Evolutionary conservation across 2,797 vertebrate species (phyloP).

Genomic region (Sebastes dallii): DNA sequence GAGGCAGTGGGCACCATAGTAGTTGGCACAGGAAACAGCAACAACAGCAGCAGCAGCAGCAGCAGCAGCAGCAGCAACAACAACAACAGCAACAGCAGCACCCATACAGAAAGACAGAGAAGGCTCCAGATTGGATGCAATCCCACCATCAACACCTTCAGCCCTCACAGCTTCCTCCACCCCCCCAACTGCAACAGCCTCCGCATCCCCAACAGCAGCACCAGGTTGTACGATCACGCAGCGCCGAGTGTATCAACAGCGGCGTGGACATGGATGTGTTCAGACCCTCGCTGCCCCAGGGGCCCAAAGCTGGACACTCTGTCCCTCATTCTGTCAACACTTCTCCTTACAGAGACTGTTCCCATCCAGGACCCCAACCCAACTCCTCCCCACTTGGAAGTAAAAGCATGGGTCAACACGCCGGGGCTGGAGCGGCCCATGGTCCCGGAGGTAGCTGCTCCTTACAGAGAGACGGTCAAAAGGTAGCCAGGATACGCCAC

Average conservation of each 20-base stretch:
- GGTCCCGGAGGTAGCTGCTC: slow-evolving; percentile 86
- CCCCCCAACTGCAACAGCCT: slow-evolving; percentile 74
- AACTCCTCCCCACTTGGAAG: slow-evolving; percentile 79
- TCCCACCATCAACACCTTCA: slow-evolving; percentile 80
- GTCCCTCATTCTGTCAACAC: slow-evolving; percentile 89
- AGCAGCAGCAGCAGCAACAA: slow-evolving; percentile 73
- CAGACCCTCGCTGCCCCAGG: slow-evolving; percentile 82
- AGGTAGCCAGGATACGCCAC: slow-evolving; percentile 95
- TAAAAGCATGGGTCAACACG: slow-evolving; percentile 78
- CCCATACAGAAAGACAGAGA: slow-evolving; percentile 88
- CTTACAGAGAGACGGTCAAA: slow-evolving; percentile 90
- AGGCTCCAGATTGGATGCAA: slow-evolving; percentile 89
- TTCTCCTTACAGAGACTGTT: slow-evolving; percentile 88
- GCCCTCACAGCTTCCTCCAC: slow-evolving; percentile 69
- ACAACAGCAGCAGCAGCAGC: slow-evolving; percentile 75
- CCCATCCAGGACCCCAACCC: slow-evolving; percentile 81
- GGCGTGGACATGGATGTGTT: slow-evolving; percentile 83
- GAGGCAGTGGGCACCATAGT: slow-evolving; percentile 72
- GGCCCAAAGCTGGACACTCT: slow-evolving; percentile 83
- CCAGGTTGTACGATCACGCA: slow-evolving; percentile 82
- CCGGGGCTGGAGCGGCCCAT: slow-evolving; percentile 57
- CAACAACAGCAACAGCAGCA: slow-evolving; percentile 82
- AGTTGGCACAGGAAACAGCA: slow-evolving; percentile 83
- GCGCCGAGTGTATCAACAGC: slow-evolving; percentile 87
- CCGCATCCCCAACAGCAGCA: slow-evolving; percentile 79